Evolutionary conservation across 2,888 invertebrate species (phyloP).

Genomic region (Synanthedon andrenaeformis): DNA sequence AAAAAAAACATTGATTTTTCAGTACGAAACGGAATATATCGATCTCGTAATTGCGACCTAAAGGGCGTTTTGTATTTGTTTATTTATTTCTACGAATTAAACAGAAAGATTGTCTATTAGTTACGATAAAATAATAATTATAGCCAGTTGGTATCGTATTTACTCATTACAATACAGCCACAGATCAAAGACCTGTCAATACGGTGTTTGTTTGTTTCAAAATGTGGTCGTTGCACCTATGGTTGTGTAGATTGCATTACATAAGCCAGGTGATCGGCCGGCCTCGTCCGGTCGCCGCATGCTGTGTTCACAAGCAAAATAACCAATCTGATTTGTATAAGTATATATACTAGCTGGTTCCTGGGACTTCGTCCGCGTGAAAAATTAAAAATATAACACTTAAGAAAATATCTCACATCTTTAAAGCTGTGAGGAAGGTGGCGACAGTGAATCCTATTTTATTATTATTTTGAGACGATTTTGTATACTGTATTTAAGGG

Average conservation of each 20-base stretch:
- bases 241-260: slow-evolving; percentile 21
- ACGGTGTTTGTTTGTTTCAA: slow-evolving; percentile 32
- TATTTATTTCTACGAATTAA: neutral
- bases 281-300: slow-evolving; percentile 45
- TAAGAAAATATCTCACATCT: no score
- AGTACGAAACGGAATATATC: no score
- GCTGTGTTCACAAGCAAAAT: slow-evolving; percentile 34
- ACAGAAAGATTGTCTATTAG: neutral
- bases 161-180: slow-evolving; percentile 13
- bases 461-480: no score
- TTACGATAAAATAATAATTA: neutral
- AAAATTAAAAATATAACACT: no score
- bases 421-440: no score
- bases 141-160: neutral
- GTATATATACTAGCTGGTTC: no score
- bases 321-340: no score
- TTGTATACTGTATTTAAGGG: no score
- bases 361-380: no score
- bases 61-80: neutral
- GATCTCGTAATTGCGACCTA: no score
- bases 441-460: no score
- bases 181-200: slow-evolving; percentile 35
- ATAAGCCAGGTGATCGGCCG: slow-evolving; percentile 64
- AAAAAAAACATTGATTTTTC: no score
- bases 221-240: slow-evolving; percentile 32